Conservation (phyloP, 2,888 invertebrate species). For the Ryuthela nishihirai region DNA sequence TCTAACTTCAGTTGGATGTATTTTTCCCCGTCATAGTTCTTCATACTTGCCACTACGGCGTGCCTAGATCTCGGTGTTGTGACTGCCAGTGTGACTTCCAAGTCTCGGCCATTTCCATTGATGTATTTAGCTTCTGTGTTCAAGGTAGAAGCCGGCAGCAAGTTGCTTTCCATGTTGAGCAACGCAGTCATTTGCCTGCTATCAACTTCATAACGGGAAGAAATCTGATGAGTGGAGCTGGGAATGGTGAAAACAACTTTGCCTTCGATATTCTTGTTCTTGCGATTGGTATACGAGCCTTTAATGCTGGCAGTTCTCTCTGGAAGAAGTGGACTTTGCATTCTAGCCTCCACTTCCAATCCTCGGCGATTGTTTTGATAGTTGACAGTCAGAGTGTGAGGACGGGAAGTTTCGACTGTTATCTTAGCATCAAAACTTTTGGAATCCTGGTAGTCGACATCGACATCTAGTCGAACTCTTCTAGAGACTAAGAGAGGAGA, state of each 20-base stretch:
- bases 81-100: constrained; percentile 11
- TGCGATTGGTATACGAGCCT: background rate
- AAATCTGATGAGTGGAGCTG: constrained; percentile 7
- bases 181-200: constrained; percentile 8
- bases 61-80: constrained; percentile 9
- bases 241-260: constrained; percentile 5
- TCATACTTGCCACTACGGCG: constrained; percentile 7
- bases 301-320: constrained; percentile 1
- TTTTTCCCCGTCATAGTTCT: constrained; percentile 28
- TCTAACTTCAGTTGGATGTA: constrained; percentile 14
- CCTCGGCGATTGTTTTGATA: constrained; percentile 2
- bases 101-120: constrained; percentile 20
- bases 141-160: constrained; percentile 8
- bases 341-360: constrained; percentile 3
- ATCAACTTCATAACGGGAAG: constrained; percentile 16
- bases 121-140: constrained; percentile 25
- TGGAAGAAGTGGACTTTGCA: constrained; percentile 13
- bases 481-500: constrained; percentile 6
- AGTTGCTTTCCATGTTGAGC: constrained; percentile 12
- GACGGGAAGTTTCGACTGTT: constrained; percentile 8
- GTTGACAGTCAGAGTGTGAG: constrained; percentile 15
- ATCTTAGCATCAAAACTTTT: constrained; percentile 5
- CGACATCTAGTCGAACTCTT: background rate
- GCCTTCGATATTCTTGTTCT: constrained; percentile 8
- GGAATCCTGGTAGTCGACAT: background rate